Conservation (phyloP, 2,797 vertebrate species). For the Enteromius thamalakanensis region DNA sequence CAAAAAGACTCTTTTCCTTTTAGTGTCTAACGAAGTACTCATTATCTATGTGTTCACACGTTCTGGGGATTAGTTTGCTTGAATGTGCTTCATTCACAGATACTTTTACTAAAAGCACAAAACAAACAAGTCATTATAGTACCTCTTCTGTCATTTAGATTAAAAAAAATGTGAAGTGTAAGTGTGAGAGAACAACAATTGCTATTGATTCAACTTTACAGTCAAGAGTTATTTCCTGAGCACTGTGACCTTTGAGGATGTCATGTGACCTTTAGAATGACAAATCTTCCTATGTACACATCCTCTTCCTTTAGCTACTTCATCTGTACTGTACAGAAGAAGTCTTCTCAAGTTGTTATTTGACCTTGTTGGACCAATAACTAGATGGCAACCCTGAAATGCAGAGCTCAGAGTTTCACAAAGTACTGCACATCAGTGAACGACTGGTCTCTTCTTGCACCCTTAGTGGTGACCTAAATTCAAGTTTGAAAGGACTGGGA, state of each 20-base stretch:
- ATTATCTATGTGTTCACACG: neutral
- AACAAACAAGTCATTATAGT: neutral
- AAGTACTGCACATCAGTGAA: neutral
- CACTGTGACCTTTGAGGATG: slow-evolving; percentile 30
- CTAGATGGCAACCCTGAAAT: neutral
- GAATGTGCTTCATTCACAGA: neutral
- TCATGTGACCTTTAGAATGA: slow-evolving; percentile 31
- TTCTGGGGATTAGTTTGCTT: neutral
- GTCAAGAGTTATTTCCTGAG: slow-evolving; percentile 35
- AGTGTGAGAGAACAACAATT: neutral
- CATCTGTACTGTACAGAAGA: neutral
- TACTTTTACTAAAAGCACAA: neutral
- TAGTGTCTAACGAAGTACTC: neutral
- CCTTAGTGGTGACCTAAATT: slow-evolving; percentile 35
- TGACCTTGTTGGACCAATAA: neutral
- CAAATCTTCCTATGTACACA: slow-evolving; percentile 31
- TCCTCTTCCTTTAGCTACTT: slow-evolving; percentile 45
- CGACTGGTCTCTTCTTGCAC: slow-evolving; percentile 13
- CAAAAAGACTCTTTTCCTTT: neutral
- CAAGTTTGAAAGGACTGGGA: slow-evolving; percentile 33
- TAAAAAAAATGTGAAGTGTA: neutral
- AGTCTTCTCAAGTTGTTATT: neutral
- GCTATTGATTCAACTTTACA: neutral
- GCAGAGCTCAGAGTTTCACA: slow-evolving; percentile 13
- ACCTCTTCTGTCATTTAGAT: neutral